Base-by-base conservation (phyloP, 2,888 invertebrate genomes). In the Acrobeloides nanus region DNA sequence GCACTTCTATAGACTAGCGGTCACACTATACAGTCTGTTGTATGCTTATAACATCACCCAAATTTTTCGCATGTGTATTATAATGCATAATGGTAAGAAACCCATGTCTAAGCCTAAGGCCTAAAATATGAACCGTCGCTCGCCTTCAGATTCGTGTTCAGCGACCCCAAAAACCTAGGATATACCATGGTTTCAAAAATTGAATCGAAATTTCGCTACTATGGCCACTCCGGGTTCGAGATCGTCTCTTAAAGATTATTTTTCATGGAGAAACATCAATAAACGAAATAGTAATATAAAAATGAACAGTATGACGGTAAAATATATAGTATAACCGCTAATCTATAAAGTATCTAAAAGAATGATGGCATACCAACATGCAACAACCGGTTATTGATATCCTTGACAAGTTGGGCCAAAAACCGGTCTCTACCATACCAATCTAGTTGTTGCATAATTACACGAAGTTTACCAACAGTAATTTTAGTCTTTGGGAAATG, bases 361-460 rank as follows among this genome's bases (percentile, higher is more conserved):
- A 43, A 46, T 18, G 0, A 20, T 25, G 18, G n/a, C 41, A 20
- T 24, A 53, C 53, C 53, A 5, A 57, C 26, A 31, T 53, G 53
- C 27, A 53, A 44, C 12, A 53, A 44, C 20, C 40, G 25, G 8
- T 24, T 17, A 12, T 38, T 17, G 15, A 53, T 50, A 4, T 26
- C 15, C 20, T 57, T 47, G n/a, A 38, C 43, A 17, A 53, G 26
- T 15, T 43, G 31, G 6, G 25, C 20, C n/a, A 44, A 25, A 15
- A 53, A 32, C 5, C 18, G 12, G 21, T 53, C 53, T 17, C 53
- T 31, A 1, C 50, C 56, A 37, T 51, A 56, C 25, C 49, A 20
- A 7, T 56, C 56, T 20, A 38, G 24, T 10, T 18, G 12, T 6
- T 23, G 24, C 38, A 57, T 57, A 21, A 56, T 25, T 17, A 29